phyloP scores from a whole-genome alignment of 2,113 vertebrate genomes.

The Leucosticte australis region DNA sequence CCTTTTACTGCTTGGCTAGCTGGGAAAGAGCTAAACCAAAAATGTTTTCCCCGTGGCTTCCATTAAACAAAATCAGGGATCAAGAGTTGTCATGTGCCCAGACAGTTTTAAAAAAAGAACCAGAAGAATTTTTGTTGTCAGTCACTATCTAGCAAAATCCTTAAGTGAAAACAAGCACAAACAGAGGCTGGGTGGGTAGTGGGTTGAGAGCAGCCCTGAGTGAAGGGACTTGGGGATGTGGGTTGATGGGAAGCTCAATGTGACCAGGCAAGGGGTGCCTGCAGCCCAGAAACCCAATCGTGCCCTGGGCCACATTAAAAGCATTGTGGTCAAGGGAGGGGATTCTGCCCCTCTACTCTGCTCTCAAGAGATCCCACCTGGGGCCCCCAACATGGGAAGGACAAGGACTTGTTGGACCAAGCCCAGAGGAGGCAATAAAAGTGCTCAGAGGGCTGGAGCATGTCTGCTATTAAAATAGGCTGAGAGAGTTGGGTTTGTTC shows the following conservation, averaged over 20 bases:
- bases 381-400: not conserved
- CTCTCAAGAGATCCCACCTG: not conserved
- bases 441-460: not conserved
- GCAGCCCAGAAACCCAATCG: accelerated
- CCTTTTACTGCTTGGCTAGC: not conserved
- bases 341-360: not conserved
- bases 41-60: not conserved
- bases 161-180: not conserved
- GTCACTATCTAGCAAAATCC: not conserved
- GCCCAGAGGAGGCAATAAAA: not conserved
- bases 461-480: not conserved
- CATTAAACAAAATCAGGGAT: not conserved
- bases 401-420: not conserved
- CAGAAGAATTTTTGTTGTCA: not conserved
- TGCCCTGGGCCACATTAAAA: not conserved
- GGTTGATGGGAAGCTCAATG: not conserved
- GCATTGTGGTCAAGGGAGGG: not conserved
- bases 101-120: not conserved
- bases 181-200: not conserved
- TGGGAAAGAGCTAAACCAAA: not conserved
- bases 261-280: not conserved
- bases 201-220: not conserved
- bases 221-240: accelerated
- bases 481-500: not conserved
- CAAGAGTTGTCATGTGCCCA: not conserved